Evolutionary conservation across 2,113 vertebrate genomes (phyloP), one percentile per base, ranked within the genome.

Genomic region (Aplodontia rufa): DNA sequence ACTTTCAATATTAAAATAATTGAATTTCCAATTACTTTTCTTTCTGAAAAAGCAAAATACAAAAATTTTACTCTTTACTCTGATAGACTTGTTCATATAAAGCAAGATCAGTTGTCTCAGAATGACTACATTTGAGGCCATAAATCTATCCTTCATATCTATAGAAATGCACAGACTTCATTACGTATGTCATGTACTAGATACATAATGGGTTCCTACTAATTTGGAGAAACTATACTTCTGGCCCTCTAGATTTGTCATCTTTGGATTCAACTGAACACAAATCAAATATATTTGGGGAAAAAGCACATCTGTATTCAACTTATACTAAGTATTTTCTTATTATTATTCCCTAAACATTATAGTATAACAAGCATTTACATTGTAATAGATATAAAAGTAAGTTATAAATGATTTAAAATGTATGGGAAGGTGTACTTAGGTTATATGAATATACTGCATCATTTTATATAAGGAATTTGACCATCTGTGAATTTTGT

Each of bases 1-100:
- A 95, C 20, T 93, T 84, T 68, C 19, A 64, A 60, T 90, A 80
- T 75, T 92, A 91, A 93, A 96, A 93, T 90, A 84, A 60, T 80
- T 80, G 51, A 32, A 47, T 1, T 78, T 12, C 3, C 58, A 81
- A 58, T 87, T 84, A 85, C 2, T 84, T 96, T 93, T 78, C 49
- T 60, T 83, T 71, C 62, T 74, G 45, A 90, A 79, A 42, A 90
- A 1, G 1, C 24, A 35, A 3, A 88, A 53, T 72, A 26, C 28
- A 82, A 74, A 82, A 64, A 19, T 37, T 84, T 42, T 26, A 28
- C 28, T 40, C 83, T 97, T 78, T 28, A 74, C 4, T 93, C 26
- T 84, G 2, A 30, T 69, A 71, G 10, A 0, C 35, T 0, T 26
- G 51, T 80, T 87, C 28, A 78, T 66, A 76, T 95, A 58, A 96